phyloP scores from a whole-genome alignment of 2,888 invertebrate genomes.

The Anoplius nigerrimus region DNA sequence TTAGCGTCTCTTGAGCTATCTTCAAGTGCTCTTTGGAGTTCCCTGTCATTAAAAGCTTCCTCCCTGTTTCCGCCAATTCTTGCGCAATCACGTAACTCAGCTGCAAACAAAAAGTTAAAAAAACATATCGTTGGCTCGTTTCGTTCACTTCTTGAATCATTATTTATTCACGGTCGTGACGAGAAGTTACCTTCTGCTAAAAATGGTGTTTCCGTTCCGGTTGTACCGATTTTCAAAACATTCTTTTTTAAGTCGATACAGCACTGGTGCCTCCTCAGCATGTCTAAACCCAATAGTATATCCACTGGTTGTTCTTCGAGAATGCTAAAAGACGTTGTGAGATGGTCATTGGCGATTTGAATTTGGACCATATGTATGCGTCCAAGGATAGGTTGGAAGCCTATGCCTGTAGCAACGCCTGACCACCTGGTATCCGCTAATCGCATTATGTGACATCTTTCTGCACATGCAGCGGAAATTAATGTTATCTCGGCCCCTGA shows the following conservation, averaged over 20 bases:
- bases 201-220: constrained; percentile 93
- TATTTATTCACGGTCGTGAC: not conserved
- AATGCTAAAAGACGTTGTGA: constrained; percentile 97
- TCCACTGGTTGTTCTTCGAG: constrained; percentile 98
- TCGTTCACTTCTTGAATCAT: not conserved
- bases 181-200: constrained; percentile 82
- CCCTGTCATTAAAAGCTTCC: constrained; percentile 83
- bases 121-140: not conserved
- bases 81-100: constrained; percentile 87
- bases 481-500: constrained; percentile 93
- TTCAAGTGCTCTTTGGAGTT: constrained; percentile 84
- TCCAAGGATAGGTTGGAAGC: constrained; percentile 96
- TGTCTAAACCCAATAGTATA: constrained; percentile 97
- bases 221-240: constrained; percentile 93
- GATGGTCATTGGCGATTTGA: constrained; percentile 94
- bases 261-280: constrained; percentile 98
- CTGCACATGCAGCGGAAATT: constrained; percentile 97
- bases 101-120: constrained; percentile 46
- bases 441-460: constrained; percentile 94
- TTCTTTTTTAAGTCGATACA: constrained; percentile 93
- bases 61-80: constrained; percentile 84
- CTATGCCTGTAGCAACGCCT: constrained; percentile 98
- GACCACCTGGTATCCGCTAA: constrained; percentile 94
- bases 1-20: constrained; percentile 78
- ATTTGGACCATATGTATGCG: constrained; percentile 98